Base-by-base conservation (phyloP, 2,113 vertebrate genomes). In the Bambusicola thoracicus region DNA sequence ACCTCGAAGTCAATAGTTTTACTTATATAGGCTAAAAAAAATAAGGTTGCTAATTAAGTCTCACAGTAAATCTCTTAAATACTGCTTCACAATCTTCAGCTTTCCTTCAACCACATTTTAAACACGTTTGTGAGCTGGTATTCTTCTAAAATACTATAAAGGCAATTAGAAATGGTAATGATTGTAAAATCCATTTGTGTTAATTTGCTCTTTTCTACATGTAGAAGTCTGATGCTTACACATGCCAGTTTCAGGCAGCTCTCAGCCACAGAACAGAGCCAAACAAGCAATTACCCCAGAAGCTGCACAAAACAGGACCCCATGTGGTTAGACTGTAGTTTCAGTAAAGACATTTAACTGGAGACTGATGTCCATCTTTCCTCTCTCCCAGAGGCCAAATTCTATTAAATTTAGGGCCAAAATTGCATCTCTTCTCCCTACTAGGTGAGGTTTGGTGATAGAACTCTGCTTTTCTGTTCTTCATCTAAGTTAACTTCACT, bases 101-200 rank as follows among this genome's bases (percentile, higher is more conserved):
- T 82, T 88, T 89, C 51, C 74, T 94, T 93, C 89, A 40, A 19
- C 11, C 7, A 11, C 25, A 63, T 19, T 40, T 40, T 38, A 90
- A 94, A 81, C 13, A 7, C 59, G 38, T 67, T 59, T 96, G 40
- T 58, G 92, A 59, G 41, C 81, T 83, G 77, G 63, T 49, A 85
- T 43, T 49, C 58, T 93, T 87, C 83, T 95, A 81, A 89, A 95
- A 84, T 77, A 91, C 75, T 61, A 10, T 18, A 81, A 61, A 88
- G 24, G 40, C 55, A 81, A 78, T 62, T 82, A 69, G 59, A 77
- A 69, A 24, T 20, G 13, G 38, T 72, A 83, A 93, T 88, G 44
- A 46, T 62, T 67, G 27, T 73, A 91, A 81, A 53, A 41, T 63
- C 69, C 75, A 63, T 83, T 89, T 95, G 59, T 58, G 59, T 38